A percentile compares a stretch with the other conserved stretches of the same genome.
These are phyloP conservation scores for Unio pictorum DNA, from an alignment of 2,888 invertebrate species.

Conservation along the genomic window DNA sequence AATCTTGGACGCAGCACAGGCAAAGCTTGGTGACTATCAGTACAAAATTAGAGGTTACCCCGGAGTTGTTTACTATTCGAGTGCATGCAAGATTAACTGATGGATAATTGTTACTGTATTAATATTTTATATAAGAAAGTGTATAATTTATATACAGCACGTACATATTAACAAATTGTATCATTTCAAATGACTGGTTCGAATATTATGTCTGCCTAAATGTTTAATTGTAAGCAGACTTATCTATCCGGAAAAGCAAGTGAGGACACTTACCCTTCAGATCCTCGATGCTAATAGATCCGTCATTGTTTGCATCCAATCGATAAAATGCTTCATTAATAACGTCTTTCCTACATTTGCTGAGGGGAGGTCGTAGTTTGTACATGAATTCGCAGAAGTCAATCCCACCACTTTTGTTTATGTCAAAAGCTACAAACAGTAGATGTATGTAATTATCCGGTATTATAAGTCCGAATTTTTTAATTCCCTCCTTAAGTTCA, in stretches of 20 bases:
- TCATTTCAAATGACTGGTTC: too few species aligned
- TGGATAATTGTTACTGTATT: too few species aligned
- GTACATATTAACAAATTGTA: neutral
- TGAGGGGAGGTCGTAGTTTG: constrained; percentile 49
- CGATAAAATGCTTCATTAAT: constrained; percentile 55
- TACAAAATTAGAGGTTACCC: too few species aligned
- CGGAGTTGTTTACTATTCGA: too few species aligned
- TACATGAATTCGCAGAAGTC: constrained; percentile 63
- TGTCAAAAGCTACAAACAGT: constrained; percentile 53
- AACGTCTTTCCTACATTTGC: constrained; percentile 38
- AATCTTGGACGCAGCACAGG: too few species aligned
- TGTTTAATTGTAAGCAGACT: too few species aligned
- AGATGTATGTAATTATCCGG: constrained; percentile 45
- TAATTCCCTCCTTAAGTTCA: constrained; percentile 54
- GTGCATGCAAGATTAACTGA: too few species aligned
- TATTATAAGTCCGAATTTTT: constrained; percentile 49
- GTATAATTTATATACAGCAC: neutral
- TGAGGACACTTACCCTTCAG: constrained; percentile 47
- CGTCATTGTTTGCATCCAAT: constrained; percentile 57
- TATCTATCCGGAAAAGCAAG: neutral
- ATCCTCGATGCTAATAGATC: constrained; percentile 52
- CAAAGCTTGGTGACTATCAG: too few species aligned
- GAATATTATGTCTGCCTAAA: too few species aligned
- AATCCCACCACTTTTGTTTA: constrained; percentile 52
- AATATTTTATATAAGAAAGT: neutral